Base-by-base conservation (phyloP, 2,888 invertebrate genomes). In the Drosophila nigritarsus region DNA sequence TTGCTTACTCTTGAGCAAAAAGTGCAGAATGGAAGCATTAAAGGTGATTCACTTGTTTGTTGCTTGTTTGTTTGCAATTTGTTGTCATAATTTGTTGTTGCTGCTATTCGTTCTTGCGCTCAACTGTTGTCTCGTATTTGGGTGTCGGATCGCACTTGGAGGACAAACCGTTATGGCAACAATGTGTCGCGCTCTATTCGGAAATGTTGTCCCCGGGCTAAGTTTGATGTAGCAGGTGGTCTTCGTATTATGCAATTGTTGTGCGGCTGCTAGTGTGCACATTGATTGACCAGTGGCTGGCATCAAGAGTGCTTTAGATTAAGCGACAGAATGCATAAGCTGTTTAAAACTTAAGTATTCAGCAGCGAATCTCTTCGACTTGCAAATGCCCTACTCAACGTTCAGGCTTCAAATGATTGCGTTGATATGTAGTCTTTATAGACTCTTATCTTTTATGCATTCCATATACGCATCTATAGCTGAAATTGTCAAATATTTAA, bases 41-140 rank as follows among this genome's bases (percentile, higher is more conserved):
- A 90, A 88, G 87, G 90, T 87, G 88, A 89, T 88, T 90, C 86
- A 78, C 82, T 87, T 90, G 78, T 84, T 89, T 86, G 85, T 89
- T 80, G 72, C 89, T 84, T 84, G 90, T 89, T 88, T 87, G 90
- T 76, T 88, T 82, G 87, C 90, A 88, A 90, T 87, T 87, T 90
- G 87, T 88, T 87, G 86, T 73, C 83, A 90, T 86, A 85, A 85
- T 86, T 81, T 77, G 73, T 75, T 76, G 63, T 68, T 65, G 59
- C 11, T 62, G 66, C 53, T 62, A 70, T 58, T 65, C 66, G 72
- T 58, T 65, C 66, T 50, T 68, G 56, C 42, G 18, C 53, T 42
- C 29, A 55, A 20, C 48, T 67, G 55, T 48, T 65, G 36, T 64
- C 62, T 78, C 20, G 55, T 42, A 78, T 76, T 76, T 60, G 61